These are phyloP conservation scores for Pimephales promelas DNA, from an alignment of 2,113 vertebrate species.

Conservation along the genomic window DNA sequence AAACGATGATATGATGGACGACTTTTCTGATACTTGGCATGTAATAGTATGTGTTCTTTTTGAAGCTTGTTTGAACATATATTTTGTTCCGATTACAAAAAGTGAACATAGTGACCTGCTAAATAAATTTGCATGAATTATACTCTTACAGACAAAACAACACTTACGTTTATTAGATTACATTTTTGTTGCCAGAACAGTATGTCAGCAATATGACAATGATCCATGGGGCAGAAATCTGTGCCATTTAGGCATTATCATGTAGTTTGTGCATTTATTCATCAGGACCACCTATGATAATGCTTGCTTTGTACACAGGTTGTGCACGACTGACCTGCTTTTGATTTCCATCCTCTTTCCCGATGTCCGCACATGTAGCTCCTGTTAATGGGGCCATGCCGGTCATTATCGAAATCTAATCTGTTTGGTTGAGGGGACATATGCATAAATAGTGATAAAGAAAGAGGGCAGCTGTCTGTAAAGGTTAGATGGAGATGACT, in stretches of 20 bases:
- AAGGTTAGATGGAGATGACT: constrained; percentile 45
- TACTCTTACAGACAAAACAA: not conserved
- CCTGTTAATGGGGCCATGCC: constrained; percentile 25
- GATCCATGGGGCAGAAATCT: not conserved
- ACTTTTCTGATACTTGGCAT: too few relatives aligned
- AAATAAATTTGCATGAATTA: constrained; percentile 45
- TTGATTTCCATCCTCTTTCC: not conserved
- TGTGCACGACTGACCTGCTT: not conserved
- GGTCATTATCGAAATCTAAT: constrained; percentile 41
- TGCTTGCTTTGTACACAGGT: constrained; percentile 43
- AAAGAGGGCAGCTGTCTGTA: constrained; percentile 27
- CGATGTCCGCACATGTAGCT: not conserved
- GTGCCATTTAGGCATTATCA: constrained; percentile 56
- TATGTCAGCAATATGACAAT: not conserved
- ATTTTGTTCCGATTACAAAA: constrained; percentile 31
- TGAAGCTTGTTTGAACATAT: not conserved
- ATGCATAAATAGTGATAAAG: constrained; percentile 7
- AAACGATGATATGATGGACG: constrained; percentile 40
- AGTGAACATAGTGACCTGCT: constrained; percentile 43
- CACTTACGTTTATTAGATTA: not conserved
- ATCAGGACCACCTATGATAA: constrained; percentile 57
- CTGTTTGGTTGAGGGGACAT: constrained; percentile 21
- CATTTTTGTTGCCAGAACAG: not conserved
- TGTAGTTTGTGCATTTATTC: constrained; percentile 52
- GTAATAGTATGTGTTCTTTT: not conserved